Conservation (phyloP, 1,140 invertebrate species). For the Drosophila subobscura region DNA sequence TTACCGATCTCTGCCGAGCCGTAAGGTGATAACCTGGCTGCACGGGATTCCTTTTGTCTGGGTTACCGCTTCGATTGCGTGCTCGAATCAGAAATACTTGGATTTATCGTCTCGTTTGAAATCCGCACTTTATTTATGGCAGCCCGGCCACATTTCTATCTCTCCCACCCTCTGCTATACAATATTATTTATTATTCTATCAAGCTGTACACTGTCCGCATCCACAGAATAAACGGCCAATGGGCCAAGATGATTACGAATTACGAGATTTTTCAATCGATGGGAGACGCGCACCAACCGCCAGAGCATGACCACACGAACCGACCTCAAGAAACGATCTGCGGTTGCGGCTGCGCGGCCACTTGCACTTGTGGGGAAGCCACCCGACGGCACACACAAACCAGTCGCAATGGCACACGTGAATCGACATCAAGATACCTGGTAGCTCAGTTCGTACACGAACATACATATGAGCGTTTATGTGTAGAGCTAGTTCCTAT, state of each 20-base stretch:
- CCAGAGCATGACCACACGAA: constrained; percentile 17
- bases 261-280: constrained; percentile 7
- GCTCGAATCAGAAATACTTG: constrained; percentile 44
- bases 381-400: constrained; percentile 5
- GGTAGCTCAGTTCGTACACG: too few species aligned
- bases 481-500: too few species aligned
- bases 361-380: constrained; percentile 6
- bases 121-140: constrained; percentile 59
- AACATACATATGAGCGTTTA: too few species aligned
- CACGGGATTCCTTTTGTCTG: constrained; percentile 37
- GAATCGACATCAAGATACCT: too few species aligned
- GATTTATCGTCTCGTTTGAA: constrained; percentile 59
- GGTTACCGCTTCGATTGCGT: constrained; percentile 38
- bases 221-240: constrained; percentile 43
- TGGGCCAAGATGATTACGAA: constrained; percentile 9
- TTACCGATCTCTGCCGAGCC: constrained; percentile 48
- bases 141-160: constrained; percentile 43
- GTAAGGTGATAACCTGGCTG: constrained; percentile 35
- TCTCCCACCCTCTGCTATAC: constrained; percentile 21
- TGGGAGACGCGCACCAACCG: constrained; percentile 1
- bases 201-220: constrained; percentile 57
- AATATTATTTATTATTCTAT: constrained; percentile 63
- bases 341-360: neutral
- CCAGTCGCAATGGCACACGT: too few species aligned
- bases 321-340: constrained; percentile 37